Conservation (phyloP, 2,113 vertebrate genomes). For the Cyanoderma ruficeps region DNA sequence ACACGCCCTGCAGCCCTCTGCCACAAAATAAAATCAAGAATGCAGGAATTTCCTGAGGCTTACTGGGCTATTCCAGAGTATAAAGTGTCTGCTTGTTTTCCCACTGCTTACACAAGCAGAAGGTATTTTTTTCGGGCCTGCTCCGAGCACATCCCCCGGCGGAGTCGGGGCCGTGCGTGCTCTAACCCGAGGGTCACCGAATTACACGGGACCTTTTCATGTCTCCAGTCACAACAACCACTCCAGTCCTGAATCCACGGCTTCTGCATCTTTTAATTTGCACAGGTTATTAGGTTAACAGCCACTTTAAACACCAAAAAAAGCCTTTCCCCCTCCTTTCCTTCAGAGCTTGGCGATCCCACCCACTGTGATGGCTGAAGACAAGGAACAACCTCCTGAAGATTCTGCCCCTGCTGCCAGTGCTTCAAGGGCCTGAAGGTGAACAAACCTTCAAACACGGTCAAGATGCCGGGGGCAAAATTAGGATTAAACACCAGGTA, state of each 20-base stretch:
- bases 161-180: background rate
- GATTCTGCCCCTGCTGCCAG: background rate
- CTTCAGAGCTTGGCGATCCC: background rate
- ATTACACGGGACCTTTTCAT: background rate
- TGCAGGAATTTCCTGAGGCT: conserved; percentile 67
- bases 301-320: background rate
- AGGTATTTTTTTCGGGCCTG: background rate
- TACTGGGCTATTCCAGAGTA: background rate
- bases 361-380: background rate
- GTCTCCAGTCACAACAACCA: background rate
- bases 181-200: background rate
- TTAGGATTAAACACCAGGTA: background rate
- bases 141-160: background rate
- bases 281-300: background rate
- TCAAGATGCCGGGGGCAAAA: background rate
- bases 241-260: background rate
- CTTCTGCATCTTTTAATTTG: background rate
- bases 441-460: background rate
- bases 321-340: background rate
- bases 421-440: background rate
- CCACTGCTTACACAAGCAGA: conserved; percentile 27
- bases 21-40: conserved; percentile 41
- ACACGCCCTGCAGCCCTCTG: background rate
- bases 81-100: conserved; percentile 44
- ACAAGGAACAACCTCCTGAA: background rate